Percentiles rank a stretch among this genome's conserved stretches.
Conservation (phyloP, 2,797 vertebrate genomes). For the Sternarchorhynchus goeldii region DNA sequence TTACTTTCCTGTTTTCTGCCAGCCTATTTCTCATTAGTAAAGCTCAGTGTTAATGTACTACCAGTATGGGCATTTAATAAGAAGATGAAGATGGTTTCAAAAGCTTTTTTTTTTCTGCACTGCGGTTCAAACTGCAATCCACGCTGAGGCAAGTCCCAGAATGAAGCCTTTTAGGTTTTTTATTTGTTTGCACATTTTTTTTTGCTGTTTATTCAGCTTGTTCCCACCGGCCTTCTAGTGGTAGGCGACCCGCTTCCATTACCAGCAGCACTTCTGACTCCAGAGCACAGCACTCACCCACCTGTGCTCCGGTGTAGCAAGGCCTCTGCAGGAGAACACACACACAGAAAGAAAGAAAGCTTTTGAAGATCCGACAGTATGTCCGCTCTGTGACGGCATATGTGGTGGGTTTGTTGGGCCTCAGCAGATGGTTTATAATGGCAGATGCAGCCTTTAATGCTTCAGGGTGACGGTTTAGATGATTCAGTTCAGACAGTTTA, state of each 20-base stretch:
- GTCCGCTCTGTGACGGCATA: background rate
- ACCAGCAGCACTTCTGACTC: background rate
- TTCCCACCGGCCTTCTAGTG: background rate
- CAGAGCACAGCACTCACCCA: background rate
- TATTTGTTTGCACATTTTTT: background rate
- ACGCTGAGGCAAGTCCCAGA: background rate
- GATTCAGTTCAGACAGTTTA: slow-evolving; percentile 5
- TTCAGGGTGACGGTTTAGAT: background rate
- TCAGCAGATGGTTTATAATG: background rate
- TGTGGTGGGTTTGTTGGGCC: background rate
- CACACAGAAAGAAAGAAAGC: background rate
- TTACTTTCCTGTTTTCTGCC: too few species aligned
- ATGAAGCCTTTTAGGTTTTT: background rate
- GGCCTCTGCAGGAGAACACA: too few species aligned
- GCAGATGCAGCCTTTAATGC: background rate
- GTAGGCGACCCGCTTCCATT: background rate
- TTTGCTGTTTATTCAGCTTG: background rate
- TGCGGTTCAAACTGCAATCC: background rate
- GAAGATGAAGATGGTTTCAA: too few species aligned
- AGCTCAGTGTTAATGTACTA: too few species aligned
- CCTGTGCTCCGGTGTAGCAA: background rate
- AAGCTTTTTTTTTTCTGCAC: too few species aligned
- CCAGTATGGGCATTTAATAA: too few species aligned
- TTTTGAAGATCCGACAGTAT: background rate
- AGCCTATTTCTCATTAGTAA: too few species aligned